Conservation (phyloP, 2,888 invertebrate genomes). For the Erpobdella octoculata region DNA sequence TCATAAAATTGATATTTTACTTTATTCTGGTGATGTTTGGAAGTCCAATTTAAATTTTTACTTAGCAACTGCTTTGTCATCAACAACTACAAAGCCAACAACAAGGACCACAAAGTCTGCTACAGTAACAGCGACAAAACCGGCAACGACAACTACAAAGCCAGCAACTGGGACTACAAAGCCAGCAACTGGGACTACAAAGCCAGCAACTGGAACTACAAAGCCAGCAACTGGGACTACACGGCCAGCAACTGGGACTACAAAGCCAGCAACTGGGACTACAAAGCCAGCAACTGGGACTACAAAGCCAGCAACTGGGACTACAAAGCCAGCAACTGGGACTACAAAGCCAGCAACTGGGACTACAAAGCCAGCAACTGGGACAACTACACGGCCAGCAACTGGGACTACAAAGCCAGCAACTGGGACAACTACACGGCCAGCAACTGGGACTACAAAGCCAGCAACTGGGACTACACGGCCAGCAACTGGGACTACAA, state of each 20-base stretch:
- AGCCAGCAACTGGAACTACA: background rate
- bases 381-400: background rate
- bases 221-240: background rate
- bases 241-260: slow-evolving; percentile 4
- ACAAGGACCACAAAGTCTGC: background rate
- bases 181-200: slow-evolving; percentile 14
- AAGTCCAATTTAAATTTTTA: no score
- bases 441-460: background rate
- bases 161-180: background rate
- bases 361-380: background rate
- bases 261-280: background rate
- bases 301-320: background rate
- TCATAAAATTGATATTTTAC: no score
- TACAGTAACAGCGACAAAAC: background rate
- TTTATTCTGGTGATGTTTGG: no score
- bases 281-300: background rate
- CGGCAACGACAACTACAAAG: background rate
- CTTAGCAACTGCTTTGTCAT: background rate
- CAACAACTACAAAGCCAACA: background rate
- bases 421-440: background rate
- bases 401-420: background rate
- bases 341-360: background rate
- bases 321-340: background rate
- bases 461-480: background rate
- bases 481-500: slow-evolving; percentile 14